Evolutionary conservation across 2,113 vertebrate species (phyloP), one percentile per base, ranked within the genome.

Genomic region (Phylloscopus whistleri): DNA sequence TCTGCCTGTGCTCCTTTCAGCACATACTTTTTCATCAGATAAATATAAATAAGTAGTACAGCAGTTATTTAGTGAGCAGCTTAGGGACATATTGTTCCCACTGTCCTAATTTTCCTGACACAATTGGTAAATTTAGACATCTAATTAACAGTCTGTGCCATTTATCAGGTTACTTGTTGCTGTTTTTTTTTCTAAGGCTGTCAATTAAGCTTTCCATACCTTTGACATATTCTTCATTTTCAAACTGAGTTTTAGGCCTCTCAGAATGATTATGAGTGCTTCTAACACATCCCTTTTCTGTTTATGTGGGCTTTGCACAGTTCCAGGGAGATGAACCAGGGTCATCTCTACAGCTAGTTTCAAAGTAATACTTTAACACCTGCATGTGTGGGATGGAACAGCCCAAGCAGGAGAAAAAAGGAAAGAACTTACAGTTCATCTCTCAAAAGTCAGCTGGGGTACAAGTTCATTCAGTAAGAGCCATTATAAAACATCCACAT

Each of bases 61-160:
- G 91, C 84, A 93, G 91, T 95, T 95, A 87, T 89, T 97, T 87
- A 87, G 84, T 85, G 87, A 91, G 60, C 49, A 85, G 87, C 93
- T 95, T 86, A 93, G 91, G 87, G 94, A 95, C 84, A 95, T 94
- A 94, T 48, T 93, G 87, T 51, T 95, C 95, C 94, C 79, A 80
- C 74, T 91, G 68, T 84, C 93, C 87, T 91, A 94, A 95, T 96
- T 95, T 95, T 94, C 87, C 80, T 93, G 93, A 95, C 92, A 96
- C 79, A 95, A 77, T 56, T 83, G 91, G 90, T 92, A 95, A 94
- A 95, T 95, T 95, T 94, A 95, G 94, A 96, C 75, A 88, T 95
- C 82, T 95, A 95, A 96, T 95, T 94, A 97, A 93, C 91, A 93
- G 90, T 64, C 92, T 95, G 56, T 80, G 68, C 68, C 88, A 90